These are phyloP conservation scores for Bovichtus diacanthus DNA, from an alignment of 2,797 vertebrate genomes.

Conservation along the genomic window DNA sequence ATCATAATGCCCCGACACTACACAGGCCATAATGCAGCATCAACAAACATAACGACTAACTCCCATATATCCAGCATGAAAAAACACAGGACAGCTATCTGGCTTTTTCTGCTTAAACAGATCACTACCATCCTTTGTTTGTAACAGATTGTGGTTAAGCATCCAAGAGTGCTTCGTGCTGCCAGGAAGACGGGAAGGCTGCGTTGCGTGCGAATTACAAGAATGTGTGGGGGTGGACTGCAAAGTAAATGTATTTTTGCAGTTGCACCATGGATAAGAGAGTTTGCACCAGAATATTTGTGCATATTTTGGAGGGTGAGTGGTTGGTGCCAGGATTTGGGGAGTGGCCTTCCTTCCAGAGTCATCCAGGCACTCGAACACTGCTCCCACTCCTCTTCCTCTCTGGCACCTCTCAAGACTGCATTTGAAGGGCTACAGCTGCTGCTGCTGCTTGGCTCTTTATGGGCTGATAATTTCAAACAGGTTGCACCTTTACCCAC, in stretches of 20 bases:
- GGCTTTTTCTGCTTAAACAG: constrained; percentile 6
- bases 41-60: constrained; percentile 6
- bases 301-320: constrained; percentile 5
- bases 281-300: constrained; percentile 7
- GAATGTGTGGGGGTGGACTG: constrained; percentile 24
- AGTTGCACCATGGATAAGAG: not conserved
- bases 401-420: constrained; percentile 30
- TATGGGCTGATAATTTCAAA: not conserved
- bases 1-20: constrained; percentile 1
- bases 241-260: not conserved
- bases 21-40: not conserved
- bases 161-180: constrained; percentile 10
- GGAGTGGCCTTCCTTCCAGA: constrained; percentile 78
- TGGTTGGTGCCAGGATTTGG: constrained; percentile 32
- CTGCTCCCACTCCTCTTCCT: constrained; percentile 7
- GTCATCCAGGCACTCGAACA: constrained; percentile 25
- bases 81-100: constrained; percentile 17
- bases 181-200: constrained; percentile 34
- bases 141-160: constrained; percentile 13
- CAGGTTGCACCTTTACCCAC: not conserved
- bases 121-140: constrained; percentile 8
- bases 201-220: constrained; percentile 8
- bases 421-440: constrained; percentile 21
- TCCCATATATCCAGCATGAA: constrained; percentile 9
- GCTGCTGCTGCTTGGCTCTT: constrained; percentile 7